A percentile compares a stretch with the other conserved stretches of the same genome.
Conservation (phyloP, 2,888 invertebrate genomes). For the Brachypterus glaber region DNA sequence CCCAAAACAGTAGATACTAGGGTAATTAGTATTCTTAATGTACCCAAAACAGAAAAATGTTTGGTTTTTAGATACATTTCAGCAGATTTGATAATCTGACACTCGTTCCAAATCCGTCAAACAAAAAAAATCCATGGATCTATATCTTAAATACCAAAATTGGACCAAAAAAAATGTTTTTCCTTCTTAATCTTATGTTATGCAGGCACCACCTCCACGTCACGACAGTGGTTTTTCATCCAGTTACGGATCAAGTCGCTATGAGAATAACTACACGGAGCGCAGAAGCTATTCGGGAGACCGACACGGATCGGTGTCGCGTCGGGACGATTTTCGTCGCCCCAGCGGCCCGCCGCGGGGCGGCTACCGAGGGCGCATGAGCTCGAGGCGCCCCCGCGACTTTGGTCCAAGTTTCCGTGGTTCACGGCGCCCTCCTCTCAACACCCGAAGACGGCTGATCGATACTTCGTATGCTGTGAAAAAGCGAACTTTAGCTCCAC, state of each 20-base stretch:
- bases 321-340: constrained; percentile 38
- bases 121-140: constrained; percentile 5
- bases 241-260: constrained; percentile 40
- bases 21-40: constrained; percentile 4
- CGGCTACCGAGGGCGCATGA: constrained; percentile 36
- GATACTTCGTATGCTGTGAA: constrained; percentile 49
- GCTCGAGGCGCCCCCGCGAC: constrained; percentile 29
- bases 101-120: constrained; percentile 14
- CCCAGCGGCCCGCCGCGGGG: constrained; percentile 33
- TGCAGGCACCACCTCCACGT: constrained; percentile 40
- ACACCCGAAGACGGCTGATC: constrained; percentile 46
- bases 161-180: constrained; percentile 13
- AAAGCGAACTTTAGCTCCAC: constrained; percentile 41
- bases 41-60: constrained; percentile 1
- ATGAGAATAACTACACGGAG: constrained; percentile 48
- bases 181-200: constrained; percentile 28
- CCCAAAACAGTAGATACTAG: constrained; percentile 7
- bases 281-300: constrained; percentile 46
- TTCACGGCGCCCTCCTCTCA: constrained; percentile 39
- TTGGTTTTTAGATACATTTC: constrained; percentile 14
- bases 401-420: constrained; percentile 38
- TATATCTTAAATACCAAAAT: constrained; percentile 12
- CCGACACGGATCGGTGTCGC: constrained; percentile 31
- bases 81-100: constrained; percentile 31
- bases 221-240: constrained; percentile 32